Base-by-base conservation (phyloP, 1,140 invertebrate genomes). In the Chironomus tepperi region DNA sequence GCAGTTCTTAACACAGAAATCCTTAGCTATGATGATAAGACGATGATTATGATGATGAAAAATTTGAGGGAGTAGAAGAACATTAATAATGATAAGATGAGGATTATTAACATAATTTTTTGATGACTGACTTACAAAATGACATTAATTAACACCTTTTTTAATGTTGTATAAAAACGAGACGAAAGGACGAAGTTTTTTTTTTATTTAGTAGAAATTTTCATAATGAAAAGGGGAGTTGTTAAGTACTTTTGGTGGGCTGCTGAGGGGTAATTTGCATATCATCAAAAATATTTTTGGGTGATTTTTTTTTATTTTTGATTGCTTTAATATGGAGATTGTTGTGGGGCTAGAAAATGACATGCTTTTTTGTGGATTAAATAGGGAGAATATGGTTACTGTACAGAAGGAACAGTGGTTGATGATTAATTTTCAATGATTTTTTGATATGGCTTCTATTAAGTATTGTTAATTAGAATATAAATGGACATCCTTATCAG, bases 131-230 rank as follows among this genome's bases (percentile, higher is more conserved):
- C 65, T 67, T 19, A 70, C 16, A 70, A 70, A 70, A 70, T 70
- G 16, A 19, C 19, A 70, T 70, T 70, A 70, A 70, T 70, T 70
- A 70, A 70, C 65, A 70, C 65, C 65, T 70, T 70, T n/a, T 47
- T 34, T 34, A 34, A 34, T 34, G 24, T 34, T 34, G 24, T 34
- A 34, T 34, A 34, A 34, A 34, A 34, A 34, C 24, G 24, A 34
- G 24, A 34, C 24, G 24, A 57, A 57, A 57, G 47, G 47, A n/a
- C n/a, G n/a, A 57, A 57, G 10, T 57, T 57, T 57, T 57, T 57
- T 57, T 57, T 57, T 57, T 57, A 12, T n/a, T 18, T 70, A 18
- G 15, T 19, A 70, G n/a, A 18, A 9, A 18, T 70, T 18, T 70
- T 9, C 10, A 70, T 10, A 18, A 19, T 18, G n/a, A 70, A 70